Base-by-base conservation (phyloP, 2,797 vertebrate genomes). In the Chloroceryle inda region DNA sequence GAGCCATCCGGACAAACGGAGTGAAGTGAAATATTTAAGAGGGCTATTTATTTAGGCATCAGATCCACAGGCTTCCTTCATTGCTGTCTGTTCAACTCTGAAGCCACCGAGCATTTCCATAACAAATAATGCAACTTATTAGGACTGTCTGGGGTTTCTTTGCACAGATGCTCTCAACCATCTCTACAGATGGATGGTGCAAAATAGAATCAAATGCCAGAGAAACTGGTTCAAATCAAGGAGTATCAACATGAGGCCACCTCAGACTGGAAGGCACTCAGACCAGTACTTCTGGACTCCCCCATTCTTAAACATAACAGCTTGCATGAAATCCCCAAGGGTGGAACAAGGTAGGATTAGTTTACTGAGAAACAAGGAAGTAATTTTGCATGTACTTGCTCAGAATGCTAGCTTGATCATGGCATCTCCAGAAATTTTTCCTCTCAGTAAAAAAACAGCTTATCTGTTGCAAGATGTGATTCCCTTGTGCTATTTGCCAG, bases 21-120 rank as follows among this genome's bases (percentile, higher is more conserved):
- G 10, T 37, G 45, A 33, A 95, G 85, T 58, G 81, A 89, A 97
- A 63, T 59, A 79, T 88, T 94, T 94, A 40, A 91, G 79, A 91
- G 31, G 67, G 31, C 67, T 95, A 71, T 96, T 96, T 96, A 71
- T 63, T 94, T 96, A 88, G 91, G 85, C 91, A 5, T 81, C 82
- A 71, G 47, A 68, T 55, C 79, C 92, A 71, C 26, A 86, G 38
- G 17, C 56, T 95, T 78, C 52, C 62, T 96, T 95, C n/a, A 1
- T 75, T 69, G 67, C 55, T 49, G 73, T 75, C 75, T 81, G 58
- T 63, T 58, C 40, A 87, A 21, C 29, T 89, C 63, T 45, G 68
- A 85, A 92, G 69, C 79, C 82, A 67, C 47, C 1, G 5, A 74
- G 38, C 62, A 88, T 83, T 94, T 95, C 73, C 55, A 76, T 13